phyloP scores from a whole-genome alignment of 2,888 invertebrate genomes.

The Eupithecia subumbrata region DNA sequence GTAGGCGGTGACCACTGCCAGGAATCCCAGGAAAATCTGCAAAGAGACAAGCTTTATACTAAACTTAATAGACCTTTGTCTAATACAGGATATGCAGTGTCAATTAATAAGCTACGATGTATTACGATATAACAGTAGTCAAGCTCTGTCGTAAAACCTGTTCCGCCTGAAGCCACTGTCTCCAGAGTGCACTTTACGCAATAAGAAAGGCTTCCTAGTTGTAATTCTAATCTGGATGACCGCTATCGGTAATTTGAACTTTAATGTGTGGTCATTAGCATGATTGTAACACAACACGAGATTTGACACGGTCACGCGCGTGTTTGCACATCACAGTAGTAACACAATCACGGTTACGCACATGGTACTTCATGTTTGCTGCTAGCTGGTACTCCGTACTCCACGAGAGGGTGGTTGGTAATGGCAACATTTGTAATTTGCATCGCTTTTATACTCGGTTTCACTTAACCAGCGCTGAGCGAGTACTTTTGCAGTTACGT shows the following conservation, averaged over 20 bases:
- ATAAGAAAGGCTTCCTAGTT: slow-evolving; percentile 63
- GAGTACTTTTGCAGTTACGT: slow-evolving; percentile 75
- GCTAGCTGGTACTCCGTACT: slow-evolving; percentile 61
- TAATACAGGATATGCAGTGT: slow-evolving; percentile 12
- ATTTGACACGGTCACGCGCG: slow-evolving; percentile 40
- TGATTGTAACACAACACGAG: slow-evolving; percentile 50
- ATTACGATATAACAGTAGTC: slow-evolving; percentile 37
- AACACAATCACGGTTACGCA: slow-evolving; percentile 67
- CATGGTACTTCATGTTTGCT: slow-evolving; percentile 76
- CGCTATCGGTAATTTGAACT: slow-evolving; percentile 21
- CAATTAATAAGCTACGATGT: slow-evolving; percentile 38
- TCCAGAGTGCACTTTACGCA: slow-evolving; percentile 59
- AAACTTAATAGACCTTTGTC: neutral
- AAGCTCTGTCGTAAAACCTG: slow-evolving; percentile 51
- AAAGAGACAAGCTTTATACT: slow-evolving; percentile 36
- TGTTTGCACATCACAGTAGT: slow-evolving; percentile 43
- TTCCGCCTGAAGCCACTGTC: slow-evolving; percentile 57
- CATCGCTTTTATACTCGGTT: slow-evolving; percentile 82
- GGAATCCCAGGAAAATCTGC: slow-evolving; percentile 79
- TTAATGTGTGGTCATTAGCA: slow-evolving; percentile 11
- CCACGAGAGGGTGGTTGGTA: slow-evolving; percentile 75
- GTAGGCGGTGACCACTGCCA: slow-evolving; percentile 75
- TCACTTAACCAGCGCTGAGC: slow-evolving; percentile 68
- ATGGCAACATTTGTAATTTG: slow-evolving; percentile 78
- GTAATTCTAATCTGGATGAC: slow-evolving; percentile 57